Conservation (phyloP, 2,888 invertebrate species). For the Ceraclea dissimilis region DNA sequence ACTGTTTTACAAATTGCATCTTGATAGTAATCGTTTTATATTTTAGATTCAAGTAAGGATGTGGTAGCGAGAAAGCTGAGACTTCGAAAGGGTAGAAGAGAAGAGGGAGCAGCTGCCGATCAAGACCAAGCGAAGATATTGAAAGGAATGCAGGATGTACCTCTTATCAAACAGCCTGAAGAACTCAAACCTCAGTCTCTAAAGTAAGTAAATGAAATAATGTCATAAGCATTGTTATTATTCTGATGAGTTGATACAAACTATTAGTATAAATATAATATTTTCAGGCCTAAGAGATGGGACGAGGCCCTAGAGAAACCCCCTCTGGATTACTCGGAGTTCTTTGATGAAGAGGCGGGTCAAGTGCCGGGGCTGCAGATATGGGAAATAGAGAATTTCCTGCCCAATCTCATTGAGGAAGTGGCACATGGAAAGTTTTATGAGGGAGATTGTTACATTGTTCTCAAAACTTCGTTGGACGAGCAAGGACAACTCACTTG, state of each 20-base stretch:
- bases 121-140: constrained; percentile 84
- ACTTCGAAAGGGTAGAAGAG: constrained; percentile 69
- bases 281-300: constrained; percentile 85
- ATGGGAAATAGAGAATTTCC: constrained; percentile 99
- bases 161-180: constrained; percentile 61
- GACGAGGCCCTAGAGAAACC: constrained; percentile 94
- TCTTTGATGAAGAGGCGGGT: constrained; percentile 93
- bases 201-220: constrained; percentile 46
- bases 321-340: constrained; percentile 92
- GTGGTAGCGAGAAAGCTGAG: constrained; percentile 92
- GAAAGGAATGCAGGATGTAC: constrained; percentile 62
- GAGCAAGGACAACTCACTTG: constrained; percentile 79
- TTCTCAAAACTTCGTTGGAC: constrained; percentile 81
- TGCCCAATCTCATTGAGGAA: constrained; percentile 91
- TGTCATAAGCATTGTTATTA: too few species aligned
- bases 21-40: constrained; percentile 8
- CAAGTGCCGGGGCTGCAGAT: constrained; percentile 86
- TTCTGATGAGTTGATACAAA: too few species aligned
- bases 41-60: constrained; percentile 64
- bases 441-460: constrained; percentile 97
- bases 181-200: constrained; percentile 62
- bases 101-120: constrained; percentile 76
- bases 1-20: too few species aligned
- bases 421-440: constrained; percentile 97
- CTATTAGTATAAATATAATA: too few species aligned